These are phyloP conservation scores for Pilophorus perplexus DNA, from an alignment of 2,888 invertebrate genomes.

Conservation along the genomic window DNA sequence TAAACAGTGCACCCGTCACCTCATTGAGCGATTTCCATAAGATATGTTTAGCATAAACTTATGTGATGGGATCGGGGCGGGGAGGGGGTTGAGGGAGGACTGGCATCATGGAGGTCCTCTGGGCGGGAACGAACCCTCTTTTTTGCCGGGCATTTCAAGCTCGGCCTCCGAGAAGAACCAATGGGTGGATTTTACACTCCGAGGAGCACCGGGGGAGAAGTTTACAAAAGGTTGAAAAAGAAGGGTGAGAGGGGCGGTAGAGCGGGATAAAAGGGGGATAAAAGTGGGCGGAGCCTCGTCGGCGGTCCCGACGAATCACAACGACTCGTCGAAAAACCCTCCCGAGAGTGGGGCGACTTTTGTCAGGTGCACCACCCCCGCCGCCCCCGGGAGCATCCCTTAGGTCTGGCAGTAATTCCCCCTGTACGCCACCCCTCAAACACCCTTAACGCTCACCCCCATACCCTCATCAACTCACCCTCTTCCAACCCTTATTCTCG, in stretches of 20 bases:
- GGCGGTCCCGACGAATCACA: slow-evolving; percentile 38
- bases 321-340: slow-evolving; percentile 33
- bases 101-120: slow-evolving; percentile 37
- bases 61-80: slow-evolving; percentile 1
- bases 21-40: slow-evolving; percentile 32
- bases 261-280: slow-evolving; percentile 13
- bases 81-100: slow-evolving; percentile 16
- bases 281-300: slow-evolving; percentile 40
- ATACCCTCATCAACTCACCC: slow-evolving; percentile 34
- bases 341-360: too few species aligned
- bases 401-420: too few species aligned
- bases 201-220: slow-evolving; percentile 35
- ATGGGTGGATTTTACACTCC: slow-evolving; percentile 45
- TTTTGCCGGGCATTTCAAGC: slow-evolving; percentile 32
- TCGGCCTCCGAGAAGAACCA: slow-evolving; percentile 37
- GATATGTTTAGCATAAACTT: slow-evolving; percentile 29
- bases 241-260: slow-evolving; percentile 24
- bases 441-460: slow-evolving; percentile 35
- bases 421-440: not conserved
- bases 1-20: slow-evolving; percentile 25
- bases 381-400: too few species aligned
- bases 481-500: too few species aligned
- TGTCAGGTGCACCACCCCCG: slow-evolving; percentile 35
- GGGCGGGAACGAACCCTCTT: slow-evolving; percentile 17
- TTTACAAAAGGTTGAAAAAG: slow-evolving; percentile 43